phyloP scores from a whole-genome alignment of 2,797 vertebrate species.

The Sebastes vulpes region DNA sequence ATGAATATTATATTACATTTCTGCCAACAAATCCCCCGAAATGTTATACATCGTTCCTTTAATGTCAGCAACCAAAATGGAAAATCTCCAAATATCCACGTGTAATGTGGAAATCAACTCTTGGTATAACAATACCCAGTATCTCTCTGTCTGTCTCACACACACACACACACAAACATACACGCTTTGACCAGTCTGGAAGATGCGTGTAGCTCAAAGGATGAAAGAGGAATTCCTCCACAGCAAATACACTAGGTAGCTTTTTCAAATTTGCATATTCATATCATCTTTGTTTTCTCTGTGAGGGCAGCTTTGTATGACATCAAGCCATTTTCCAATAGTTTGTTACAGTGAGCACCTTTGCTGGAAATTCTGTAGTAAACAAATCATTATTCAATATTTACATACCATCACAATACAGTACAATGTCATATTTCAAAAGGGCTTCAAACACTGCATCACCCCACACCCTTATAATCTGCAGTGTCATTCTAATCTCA shows the following conservation, averaged over 20 bases:
- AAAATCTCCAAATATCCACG: background rate
- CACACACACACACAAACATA: background rate
- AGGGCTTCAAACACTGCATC: background rate
- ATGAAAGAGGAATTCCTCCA: constrained; percentile 9
- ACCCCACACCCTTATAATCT: background rate
- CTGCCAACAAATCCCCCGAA: too few species aligned
- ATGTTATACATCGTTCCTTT: too few species aligned
- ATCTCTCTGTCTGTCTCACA: background rate
- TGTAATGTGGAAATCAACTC: background rate
- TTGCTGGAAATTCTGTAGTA: background rate
- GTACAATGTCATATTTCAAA: constrained; percentile 8
- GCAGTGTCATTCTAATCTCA: constrained; percentile 1
- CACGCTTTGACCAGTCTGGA: background rate
- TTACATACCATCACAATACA: background rate
- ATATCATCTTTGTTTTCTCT: background rate
- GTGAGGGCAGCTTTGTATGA: background rate
- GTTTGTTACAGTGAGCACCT: background rate
- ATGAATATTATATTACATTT: too few species aligned
- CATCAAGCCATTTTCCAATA: background rate
- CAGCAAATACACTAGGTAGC: background rate
- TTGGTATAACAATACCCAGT: background rate
- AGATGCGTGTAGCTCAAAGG: background rate
- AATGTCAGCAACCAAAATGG: background rate
- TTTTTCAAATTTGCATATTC: constrained; percentile 19
- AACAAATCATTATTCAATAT: constrained; percentile 27